Base-by-base conservation (phyloP, 1,140 invertebrate genomes). In the Aplysia californica region DNA sequence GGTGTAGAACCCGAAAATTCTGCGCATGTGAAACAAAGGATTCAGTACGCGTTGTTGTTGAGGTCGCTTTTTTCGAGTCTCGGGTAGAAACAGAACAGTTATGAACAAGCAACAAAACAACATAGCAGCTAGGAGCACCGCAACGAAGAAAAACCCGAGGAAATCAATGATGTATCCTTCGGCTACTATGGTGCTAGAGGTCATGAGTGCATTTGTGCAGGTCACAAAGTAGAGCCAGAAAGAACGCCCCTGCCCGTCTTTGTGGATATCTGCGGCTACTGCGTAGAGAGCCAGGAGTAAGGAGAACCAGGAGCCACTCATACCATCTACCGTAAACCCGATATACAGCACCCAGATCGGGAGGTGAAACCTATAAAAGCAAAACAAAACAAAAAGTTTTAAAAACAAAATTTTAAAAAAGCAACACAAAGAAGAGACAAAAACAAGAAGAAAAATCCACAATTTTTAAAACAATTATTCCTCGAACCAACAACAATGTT, bases 231-330 rank as follows among this genome's bases (percentile, higher is more conserved):
- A 68, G 26, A 76, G 58, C n/a, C 56, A 39, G 26, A 79, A 26
- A 4, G 69, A 65, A 31, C 74, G 59, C 1, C 44, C 26, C 3
- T 29, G 72, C 10, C 39, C 15, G 1, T 35, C 50, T 33, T 33
- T 38, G 31, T 66, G 67, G 64, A 76, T 66, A 65, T 79, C 78
- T 21, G 78, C 78, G 5, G 59, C 68, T n/a, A 70, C 26, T 2
- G 78, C 44, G 29, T 20, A 67, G 1, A 76, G n/a, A 4, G 64
- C 78, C 5, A 76, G 2, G 4, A 50, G 0, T 29, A 79, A 4
- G 0, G 61, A 39, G 35, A 64, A 76, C 55, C 70, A 58, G 4
- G 78, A 73, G 0, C 78, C 78, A 21, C 39, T 38, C 31, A 79
- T 2, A 15, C 78, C 78, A 44, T 79, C 78, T 18, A 73, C 1